Conservation (phyloP, 2,797 vertebrate species). For the Luscinia megarhynchos region DNA sequence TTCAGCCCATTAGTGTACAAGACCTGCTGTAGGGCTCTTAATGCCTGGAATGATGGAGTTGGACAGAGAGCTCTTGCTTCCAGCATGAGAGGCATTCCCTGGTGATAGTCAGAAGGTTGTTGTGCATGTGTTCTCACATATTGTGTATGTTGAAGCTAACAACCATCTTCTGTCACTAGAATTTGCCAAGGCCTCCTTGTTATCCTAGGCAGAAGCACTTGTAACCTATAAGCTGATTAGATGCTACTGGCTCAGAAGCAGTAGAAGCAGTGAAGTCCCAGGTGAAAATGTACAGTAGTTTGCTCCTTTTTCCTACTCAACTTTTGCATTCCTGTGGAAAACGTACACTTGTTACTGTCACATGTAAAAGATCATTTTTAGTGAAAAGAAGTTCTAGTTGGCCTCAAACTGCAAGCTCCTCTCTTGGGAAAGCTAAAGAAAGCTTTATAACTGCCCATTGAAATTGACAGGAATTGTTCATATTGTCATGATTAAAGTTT, state of each 20-base stretch:
- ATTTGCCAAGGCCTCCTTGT: background rate
- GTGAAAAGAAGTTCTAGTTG: background rate
- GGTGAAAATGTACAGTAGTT: background rate
- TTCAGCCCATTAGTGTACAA: background rate
- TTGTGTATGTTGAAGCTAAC: background rate
- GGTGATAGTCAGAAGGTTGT: background rate
- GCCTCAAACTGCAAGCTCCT: background rate
- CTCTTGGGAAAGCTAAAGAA: background rate
- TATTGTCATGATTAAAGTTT: background rate
- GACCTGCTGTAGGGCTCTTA: background rate
- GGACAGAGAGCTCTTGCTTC: background rate
- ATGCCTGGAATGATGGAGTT: background rate
- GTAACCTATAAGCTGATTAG: background rate
- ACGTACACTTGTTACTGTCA: background rate
- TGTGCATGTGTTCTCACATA: fast-evolving
- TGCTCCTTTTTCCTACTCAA: background rate
- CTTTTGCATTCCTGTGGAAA: background rate
- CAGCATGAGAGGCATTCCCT: background rate
- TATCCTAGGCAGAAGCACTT: background rate
- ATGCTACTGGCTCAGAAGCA: background rate
- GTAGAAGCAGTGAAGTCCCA: background rate
- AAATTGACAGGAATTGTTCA: background rate
- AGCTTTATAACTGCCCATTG: background rate
- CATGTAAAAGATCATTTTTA: fast-evolving
- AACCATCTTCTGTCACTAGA: background rate